Evolutionary conservation across 37 sponge, comb jelly and placozoan genomes (phyloP).

Genomic region (Ianthella basta): DNA sequence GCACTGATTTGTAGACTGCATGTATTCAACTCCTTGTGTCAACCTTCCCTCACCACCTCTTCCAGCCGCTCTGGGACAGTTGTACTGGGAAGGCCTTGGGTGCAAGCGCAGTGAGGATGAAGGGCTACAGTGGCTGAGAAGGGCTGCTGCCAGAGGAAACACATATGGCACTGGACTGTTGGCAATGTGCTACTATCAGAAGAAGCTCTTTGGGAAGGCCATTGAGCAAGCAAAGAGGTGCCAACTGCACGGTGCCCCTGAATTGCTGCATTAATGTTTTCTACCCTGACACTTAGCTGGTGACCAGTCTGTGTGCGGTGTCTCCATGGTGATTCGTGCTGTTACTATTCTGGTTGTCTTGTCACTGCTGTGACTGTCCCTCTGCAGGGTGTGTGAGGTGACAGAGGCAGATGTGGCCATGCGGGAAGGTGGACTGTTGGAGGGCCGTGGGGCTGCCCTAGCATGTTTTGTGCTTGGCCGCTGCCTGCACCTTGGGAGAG

Average conservation of each 20-base stretch:
- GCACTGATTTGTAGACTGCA: neutral
- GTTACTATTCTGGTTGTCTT: too few species aligned
- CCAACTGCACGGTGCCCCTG: neutral
- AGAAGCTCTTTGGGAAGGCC: conserved; percentile 64
- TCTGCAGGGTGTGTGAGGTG: neutral
- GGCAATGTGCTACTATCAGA: conserved; percentile 44
- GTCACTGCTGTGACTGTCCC: conserved; percentile 6
- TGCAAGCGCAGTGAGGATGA: conserved; percentile 19
- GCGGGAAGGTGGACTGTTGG: neutral
- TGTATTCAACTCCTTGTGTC: neutral
- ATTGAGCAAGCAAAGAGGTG: conserved; percentile 63
- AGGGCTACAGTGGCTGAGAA: conserved; percentile 65
- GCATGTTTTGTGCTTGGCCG: conserved; percentile 69
- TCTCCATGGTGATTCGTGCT: too few species aligned
- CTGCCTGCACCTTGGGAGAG: conserved; percentile 68
- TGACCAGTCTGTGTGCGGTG: too few species aligned
- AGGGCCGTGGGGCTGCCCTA: conserved; percentile 50
- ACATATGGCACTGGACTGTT: conserved; percentile 62
- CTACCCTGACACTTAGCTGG: conserved; percentile 10
- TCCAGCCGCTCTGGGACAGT: conserved; percentile 76
- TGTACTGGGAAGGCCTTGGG: conserved; percentile 62
- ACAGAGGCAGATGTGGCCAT: neutral
- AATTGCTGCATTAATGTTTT: neutral
- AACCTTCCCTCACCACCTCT: neutral
- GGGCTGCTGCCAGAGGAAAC: conserved; percentile 42